Base-by-base conservation (phyloP, 1,140 invertebrate species). In the Paralvinella palmiformis region DNA sequence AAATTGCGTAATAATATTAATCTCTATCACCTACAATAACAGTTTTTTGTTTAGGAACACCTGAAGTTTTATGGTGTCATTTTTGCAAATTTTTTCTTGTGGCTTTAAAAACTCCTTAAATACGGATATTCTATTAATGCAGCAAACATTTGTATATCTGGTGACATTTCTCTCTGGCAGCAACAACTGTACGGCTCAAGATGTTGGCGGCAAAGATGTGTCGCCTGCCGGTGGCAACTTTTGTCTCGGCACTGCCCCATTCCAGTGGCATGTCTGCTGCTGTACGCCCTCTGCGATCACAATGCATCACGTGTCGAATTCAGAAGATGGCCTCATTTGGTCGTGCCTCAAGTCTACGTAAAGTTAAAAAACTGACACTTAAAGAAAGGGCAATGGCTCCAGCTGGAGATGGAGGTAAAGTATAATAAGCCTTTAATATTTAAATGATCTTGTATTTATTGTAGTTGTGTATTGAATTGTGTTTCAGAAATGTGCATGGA, bases 401-500 rank as follows among this genome's bases (percentile, higher is more conserved):
- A 31, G 82, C 84, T 37, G 79, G 79, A 57, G 81, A 83, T 67
- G 76, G 78, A 68, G 83, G 85, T 85, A 80, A 71, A 44, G 36
- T 33, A 15, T 22, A 48, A n/a, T 36, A 37, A 6, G 17, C 1
- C 29, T 10, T n/a, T 4, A 27, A 10, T 7, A 31, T 15, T 48
- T 41, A 5, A n/a, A 33, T 64, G 20, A 62, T 62, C 5, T 27
- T 33, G 31, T n/a, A 58, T 15, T 31, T 59, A n/a, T 44, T 24
- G 3, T 65, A 3, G 13, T 22, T 60, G 31, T 52, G 20, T 44
- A 50, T 59, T 33, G 50, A 48, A 17, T 52, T 31, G 41, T 53
- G 33, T 10, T 65, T 24, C 24, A 13, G 56, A 20, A 68, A 1
- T n/a, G 4, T 27, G 24, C 13, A 37, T 20, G 17, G 29, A 17